Conservation (phyloP, 2,888 invertebrate species). For the Dugesia japonica region DNA sequence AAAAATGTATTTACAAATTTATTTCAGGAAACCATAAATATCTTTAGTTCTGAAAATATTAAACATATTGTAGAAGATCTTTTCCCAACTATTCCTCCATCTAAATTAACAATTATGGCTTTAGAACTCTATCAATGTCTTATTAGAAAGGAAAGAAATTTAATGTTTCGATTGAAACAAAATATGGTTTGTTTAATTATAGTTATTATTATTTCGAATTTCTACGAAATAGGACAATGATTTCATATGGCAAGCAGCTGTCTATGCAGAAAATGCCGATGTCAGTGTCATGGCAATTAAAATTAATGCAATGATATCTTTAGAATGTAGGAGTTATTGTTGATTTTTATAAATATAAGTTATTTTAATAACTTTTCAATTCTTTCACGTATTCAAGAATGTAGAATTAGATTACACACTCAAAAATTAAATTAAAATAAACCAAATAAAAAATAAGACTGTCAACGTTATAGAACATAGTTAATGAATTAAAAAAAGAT, state of each 20-base stretch:
- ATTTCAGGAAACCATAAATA: background rate
- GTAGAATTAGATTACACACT: too few relatives aligned
- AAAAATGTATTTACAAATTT: too few relatives aligned
- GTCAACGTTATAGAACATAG: too few relatives aligned
- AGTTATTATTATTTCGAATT: too few relatives aligned
- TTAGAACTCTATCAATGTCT: slow-evolving; percentile 1
- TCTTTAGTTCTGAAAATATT: background rate
- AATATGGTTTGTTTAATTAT: too few relatives aligned
- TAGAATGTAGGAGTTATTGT: background rate
- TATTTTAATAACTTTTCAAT: too few relatives aligned
- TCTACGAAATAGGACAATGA: background rate
- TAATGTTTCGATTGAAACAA: background rate
- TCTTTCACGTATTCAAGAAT: too few relatives aligned
- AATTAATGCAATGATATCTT: slow-evolving; percentile 20
- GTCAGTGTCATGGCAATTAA: slow-evolving; percentile 1
- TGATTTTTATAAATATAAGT: too few relatives aligned
- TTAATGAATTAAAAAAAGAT: too few relatives aligned
- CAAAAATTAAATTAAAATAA: too few relatives aligned
- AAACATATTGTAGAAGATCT: background rate
- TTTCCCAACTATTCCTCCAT: background rate
- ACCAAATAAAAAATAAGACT: too few relatives aligned
- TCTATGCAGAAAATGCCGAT: slow-evolving; percentile 4
- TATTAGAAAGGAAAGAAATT: background rate
- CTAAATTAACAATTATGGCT: background rate
- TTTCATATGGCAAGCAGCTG: slow-evolving; percentile 7